Percentiles rank a stretch among this genome's conserved stretches.
Evolutionary conservation across 2,113 vertebrate genomes (phyloP).

Genomic region (Hymenochirus boettgeri): DNA sequence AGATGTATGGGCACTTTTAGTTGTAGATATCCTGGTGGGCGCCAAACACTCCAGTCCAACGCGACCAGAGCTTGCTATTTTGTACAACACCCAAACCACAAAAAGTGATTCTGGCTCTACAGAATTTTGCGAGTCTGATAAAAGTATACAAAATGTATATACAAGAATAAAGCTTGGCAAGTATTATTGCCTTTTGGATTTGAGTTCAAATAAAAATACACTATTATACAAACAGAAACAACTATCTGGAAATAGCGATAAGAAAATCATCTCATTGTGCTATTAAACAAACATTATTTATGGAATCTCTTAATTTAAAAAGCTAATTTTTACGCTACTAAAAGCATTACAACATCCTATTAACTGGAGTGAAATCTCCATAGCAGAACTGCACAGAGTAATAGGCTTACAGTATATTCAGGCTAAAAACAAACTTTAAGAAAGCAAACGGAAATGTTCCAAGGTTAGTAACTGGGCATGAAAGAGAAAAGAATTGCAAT

Average conservation of each 20-base stretch:
- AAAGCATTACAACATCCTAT: neutral
- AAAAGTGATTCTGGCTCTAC: no score
- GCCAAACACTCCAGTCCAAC: no score
- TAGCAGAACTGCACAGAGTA: neutral
- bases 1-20: no score
- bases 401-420: neutral
- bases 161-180: no score
- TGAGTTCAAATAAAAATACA: no score
- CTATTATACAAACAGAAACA: neutral
- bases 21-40: no score
- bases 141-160: no score
- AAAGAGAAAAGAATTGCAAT: no score
- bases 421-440: neutral
- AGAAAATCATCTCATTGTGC: neutral
- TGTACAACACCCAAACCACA: no score
- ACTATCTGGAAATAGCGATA: neutral
- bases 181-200: no score
- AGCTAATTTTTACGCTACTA: constrained; percentile 1
- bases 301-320: constrained; percentile 3
- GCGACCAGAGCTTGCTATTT: no score
- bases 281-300: neutral
- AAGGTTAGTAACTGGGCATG: neutral
- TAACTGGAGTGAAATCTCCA: neutral
- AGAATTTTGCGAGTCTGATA: no score
- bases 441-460: neutral